phyloP scores from a whole-genome alignment of 35 echinoderm and acorn worm genomes.

The Ophioderma brevispina region DNA sequence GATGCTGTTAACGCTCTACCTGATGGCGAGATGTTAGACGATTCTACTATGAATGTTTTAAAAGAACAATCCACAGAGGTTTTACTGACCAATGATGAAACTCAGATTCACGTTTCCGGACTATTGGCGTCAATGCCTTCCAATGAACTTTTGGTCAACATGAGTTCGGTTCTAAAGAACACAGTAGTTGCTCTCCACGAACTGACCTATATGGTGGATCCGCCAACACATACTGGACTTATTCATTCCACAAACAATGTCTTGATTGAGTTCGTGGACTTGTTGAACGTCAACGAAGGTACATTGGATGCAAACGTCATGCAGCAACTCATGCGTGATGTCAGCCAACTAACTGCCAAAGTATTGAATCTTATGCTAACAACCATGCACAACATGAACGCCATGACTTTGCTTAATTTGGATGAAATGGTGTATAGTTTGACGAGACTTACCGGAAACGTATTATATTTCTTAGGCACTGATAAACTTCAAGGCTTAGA shows the following conservation, averaged over 20 bases:
- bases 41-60: neutral
- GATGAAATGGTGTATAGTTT: slow-evolving; percentile 29
- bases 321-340: slow-evolving; percentile 15
- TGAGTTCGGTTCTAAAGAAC: neutral
- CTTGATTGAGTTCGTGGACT: slow-evolving; percentile 9
- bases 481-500: slow-evolving; percentile 43
- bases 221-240: neutral
- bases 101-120: neutral
- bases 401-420: neutral
- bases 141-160: neutral
- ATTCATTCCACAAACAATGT: slow-evolving; percentile 5
- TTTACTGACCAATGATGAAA: neutral
- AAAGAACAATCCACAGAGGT: neutral
- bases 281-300: neutral
- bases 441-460: slow-evolving; percentile 61
- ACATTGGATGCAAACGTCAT: neutral
- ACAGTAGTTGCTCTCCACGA: slow-evolving; percentile 17
- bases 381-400: slow-evolving; percentile 14
- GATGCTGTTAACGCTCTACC: slow-evolving; percentile 24
- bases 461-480: slow-evolving; percentile 71
- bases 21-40: neutral
- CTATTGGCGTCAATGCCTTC: neutral
- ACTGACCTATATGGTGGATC: slow-evolving; percentile 29
- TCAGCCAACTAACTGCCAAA: slow-evolving; percentile 55
- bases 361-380: slow-evolving; percentile 63